These are phyloP conservation scores for Alligator sinensis DNA, from an alignment of 2,113 vertebrate species.

Conservation along the genomic window DNA sequence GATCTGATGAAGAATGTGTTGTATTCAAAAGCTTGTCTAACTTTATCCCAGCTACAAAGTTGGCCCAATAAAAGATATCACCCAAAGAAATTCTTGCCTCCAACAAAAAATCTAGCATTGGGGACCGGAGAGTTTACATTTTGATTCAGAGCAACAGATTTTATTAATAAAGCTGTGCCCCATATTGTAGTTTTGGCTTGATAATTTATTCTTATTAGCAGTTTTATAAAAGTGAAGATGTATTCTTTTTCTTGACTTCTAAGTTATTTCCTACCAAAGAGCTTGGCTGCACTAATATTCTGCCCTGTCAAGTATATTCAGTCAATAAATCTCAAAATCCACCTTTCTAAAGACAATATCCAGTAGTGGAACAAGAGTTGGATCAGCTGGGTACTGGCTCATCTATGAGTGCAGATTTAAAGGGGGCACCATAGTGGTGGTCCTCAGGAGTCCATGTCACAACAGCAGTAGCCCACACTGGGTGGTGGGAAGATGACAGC, in stretches of 20 bases:
- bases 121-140: neutral
- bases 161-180: neutral
- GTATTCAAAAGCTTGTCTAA: no score
- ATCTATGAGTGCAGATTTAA: no score
- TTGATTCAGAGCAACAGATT: neutral
- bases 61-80: no score
- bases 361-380: no score
- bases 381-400: no score
- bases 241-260: neutral
- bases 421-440: no score
- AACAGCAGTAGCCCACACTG: no score
- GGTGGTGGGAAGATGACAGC: no score
- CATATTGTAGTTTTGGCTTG: neutral
- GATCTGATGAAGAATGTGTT: no score
- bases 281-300: neutral
- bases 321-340: neutral
- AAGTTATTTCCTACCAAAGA: neutral
- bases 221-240: neutral
- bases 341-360: neutral
- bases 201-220: neutral
- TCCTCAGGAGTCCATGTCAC: no score
- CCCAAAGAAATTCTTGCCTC: no score
- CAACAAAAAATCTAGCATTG: neutral
- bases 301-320: fast-evolving
- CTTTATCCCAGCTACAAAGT: no score